Percentiles rank a stretch among this genome's conserved stretches.
These are phyloP conservation scores for Onychostoma macrolepis DNA, from an alignment of 2,113 vertebrate species.

Conservation along the genomic window DNA sequence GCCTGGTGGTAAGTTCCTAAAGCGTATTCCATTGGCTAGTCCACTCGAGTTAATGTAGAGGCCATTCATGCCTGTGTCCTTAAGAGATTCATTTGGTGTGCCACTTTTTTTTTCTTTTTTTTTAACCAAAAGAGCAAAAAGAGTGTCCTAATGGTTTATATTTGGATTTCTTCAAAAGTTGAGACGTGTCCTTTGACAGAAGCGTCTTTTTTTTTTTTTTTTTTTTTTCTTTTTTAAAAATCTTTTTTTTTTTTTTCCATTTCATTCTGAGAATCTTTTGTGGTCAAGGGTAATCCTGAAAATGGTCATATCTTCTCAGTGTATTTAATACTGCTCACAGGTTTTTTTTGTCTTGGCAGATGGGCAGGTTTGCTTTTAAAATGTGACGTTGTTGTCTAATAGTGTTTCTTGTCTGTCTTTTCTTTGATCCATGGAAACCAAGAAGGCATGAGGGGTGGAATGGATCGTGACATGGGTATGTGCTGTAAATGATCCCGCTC, in stretches of 20 bases:
- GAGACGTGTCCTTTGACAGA: conserved; percentile 40
- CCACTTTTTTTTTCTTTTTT: conserved; percentile 44
- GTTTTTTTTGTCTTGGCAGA: conserved; percentile 8
- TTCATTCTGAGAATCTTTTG: conserved; percentile 57
- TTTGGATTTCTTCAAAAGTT: conserved; percentile 63
- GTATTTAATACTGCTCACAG: conserved; percentile 57
- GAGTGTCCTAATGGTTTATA: conserved; percentile 30
- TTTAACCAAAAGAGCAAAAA: background rate
- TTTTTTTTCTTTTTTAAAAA: background rate
- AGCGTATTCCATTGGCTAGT: conserved; percentile 84
- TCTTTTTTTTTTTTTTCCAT: background rate
- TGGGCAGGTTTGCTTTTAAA: background rate
- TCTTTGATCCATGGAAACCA: conserved; percentile 69
- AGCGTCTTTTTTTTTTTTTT: background rate
- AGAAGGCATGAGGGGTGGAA: conserved; percentile 88
- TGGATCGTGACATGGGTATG: conserved; percentile 91
- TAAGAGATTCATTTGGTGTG: conserved; percentile 64
- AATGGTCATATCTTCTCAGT: conserved; percentile 35
- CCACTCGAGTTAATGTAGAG: conserved; percentile 71
- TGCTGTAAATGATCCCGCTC: background rate
- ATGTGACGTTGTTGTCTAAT: conserved; percentile 53
- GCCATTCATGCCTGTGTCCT: conserved; percentile 10
- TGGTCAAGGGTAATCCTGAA: conserved; percentile 63
- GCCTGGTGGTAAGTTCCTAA: conserved; percentile 99
- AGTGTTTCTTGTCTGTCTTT: conserved; percentile 70